Evolutionary conservation across 1,140 invertebrate genomes (phyloP), one percentile per base, ranked within the genome.

Genomic region (Drosophila setifemur): DNA sequence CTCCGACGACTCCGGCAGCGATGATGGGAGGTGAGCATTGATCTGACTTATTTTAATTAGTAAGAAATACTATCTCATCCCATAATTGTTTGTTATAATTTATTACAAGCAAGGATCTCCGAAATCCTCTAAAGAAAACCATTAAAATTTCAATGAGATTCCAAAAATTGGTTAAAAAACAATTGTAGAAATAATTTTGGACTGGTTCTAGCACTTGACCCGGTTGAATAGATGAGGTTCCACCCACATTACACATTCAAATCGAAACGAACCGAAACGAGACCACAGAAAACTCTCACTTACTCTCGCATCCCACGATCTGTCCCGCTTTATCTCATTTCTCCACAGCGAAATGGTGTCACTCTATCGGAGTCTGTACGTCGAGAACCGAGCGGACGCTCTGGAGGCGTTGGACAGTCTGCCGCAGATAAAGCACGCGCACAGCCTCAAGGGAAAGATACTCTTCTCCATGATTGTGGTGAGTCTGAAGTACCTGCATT

Each of bases 381-480:
- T 95, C 33, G 94, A 95, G 78, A 95, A 95, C n/a, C 92, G 97
- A 52, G 93, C 96, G 9, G 95, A 97, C 68, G 95, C 96, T 2
- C 91, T 98, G 67, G 96, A 97, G 79, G 94, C 96, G 6, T 91
- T 98, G 31, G 95, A 97, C 78, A 92, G 93, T 0, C 91, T 98
- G 7, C 93, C 94, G 5, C 94, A 96, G 42, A 92, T 98, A 6
- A 92, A 93, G 39, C 94, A 96, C 48, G 95, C 96, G 0, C 94
- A 95, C 50, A 96, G 97, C 83, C 92, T 98, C 16, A 98, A 98
- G 91, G 94, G 94, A 31, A 98, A 98, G 92, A 96, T 98, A 55
- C 93, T 98, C 28, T 98, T 98, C 90, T 98, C 97, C 42, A 95
- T 98, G 37, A 94, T 98, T 75, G 97, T 98, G 91, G 97, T 98